Evolutionary conservation across 2,113 vertebrate genomes (phyloP).

Genomic region (Urocolius indicus): DNA sequence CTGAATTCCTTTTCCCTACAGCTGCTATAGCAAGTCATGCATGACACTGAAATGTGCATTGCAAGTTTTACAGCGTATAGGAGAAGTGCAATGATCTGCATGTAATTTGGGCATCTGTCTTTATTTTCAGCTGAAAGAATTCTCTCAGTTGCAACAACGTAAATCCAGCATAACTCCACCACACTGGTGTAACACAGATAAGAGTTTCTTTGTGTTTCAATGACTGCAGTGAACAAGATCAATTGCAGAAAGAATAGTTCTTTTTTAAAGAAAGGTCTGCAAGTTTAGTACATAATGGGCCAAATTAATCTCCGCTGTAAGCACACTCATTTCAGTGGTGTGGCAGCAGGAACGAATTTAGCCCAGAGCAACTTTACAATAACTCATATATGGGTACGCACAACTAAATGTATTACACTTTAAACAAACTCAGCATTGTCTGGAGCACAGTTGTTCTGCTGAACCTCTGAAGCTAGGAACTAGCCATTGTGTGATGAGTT

Average conservation of each 20-base stretch:
- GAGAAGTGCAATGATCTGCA: slow-evolving; percentile 56
- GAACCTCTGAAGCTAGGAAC: slow-evolving; percentile 44
- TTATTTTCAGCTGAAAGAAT: slow-evolving; percentile 65
- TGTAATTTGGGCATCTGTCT: slow-evolving; percentile 50
- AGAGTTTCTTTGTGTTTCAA: slow-evolving; percentile 59
- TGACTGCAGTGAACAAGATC: slow-evolving; percentile 33
- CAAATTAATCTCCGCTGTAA: slow-evolving; percentile 42
- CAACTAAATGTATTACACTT: slow-evolving; percentile 55
- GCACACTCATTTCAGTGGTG: slow-evolving; percentile 9
- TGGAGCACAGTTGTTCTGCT: slow-evolving; percentile 45
- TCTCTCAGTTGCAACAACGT: slow-evolving; percentile 57
- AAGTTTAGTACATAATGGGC: slow-evolving; percentile 58
- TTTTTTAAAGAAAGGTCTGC: slow-evolving; percentile 55
- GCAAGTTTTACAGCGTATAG: slow-evolving; percentile 36
- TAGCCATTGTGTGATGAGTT: slow-evolving; percentile 47
- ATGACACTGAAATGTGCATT: slow-evolving; percentile 51
- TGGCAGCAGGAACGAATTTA: slow-evolving; percentile 26
- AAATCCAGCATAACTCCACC: slow-evolving; percentile 63
- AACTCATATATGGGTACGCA: slow-evolving; percentile 38
- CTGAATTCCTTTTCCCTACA: slow-evolving; percentile 40
- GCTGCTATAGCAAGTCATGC: slow-evolving; percentile 41
- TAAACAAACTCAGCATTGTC: slow-evolving; percentile 66
- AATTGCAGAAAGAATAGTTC: slow-evolving; percentile 49
- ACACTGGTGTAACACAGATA: slow-evolving; percentile 29
- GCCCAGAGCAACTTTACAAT: slow-evolving; percentile 44